These are phyloP conservation scores for Gadopsis bispinosus DNA, from an alignment of 2,797 vertebrate species.

Conservation along the genomic window DNA sequence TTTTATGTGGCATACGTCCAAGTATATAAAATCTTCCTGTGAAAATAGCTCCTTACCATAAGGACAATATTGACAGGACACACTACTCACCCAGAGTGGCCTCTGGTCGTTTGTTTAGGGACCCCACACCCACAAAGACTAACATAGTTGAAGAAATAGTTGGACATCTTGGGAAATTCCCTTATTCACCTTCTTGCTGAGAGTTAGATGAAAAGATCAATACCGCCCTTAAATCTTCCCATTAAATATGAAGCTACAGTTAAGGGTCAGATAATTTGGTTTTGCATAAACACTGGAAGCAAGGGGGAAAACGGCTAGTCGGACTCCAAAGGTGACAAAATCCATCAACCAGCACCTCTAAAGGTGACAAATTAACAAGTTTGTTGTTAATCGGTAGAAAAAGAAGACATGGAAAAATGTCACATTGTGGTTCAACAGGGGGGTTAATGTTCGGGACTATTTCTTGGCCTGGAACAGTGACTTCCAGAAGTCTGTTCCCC, in stretches of 20 bases:
- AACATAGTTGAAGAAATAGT: background rate
- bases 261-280: background rate
- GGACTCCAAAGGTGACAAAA: background rate
- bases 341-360: background rate
- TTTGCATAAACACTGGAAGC: background rate
- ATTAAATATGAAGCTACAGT: background rate
- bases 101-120: constrained; percentile 19
- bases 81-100: constrained; percentile 8
- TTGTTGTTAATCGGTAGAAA: background rate
- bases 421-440: background rate
- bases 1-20: constrained; percentile 7
- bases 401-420: background rate
- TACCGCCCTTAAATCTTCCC: background rate
- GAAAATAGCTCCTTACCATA: background rate
- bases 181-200: background rate
- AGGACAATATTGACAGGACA: constrained; percentile 10
- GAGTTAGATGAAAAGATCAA: constrained; percentile 1
- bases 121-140: constrained; percentile 9
- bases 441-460: background rate
- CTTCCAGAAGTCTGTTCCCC: background rate
- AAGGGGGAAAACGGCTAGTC: background rate
- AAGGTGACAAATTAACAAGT: background rate
- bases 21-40: background rate
- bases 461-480: background rate
- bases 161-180: background rate